These are phyloP conservation scores for Calameuta filiformis DNA, from an alignment of 2,888 invertebrate species.

Conservation along the genomic window DNA sequence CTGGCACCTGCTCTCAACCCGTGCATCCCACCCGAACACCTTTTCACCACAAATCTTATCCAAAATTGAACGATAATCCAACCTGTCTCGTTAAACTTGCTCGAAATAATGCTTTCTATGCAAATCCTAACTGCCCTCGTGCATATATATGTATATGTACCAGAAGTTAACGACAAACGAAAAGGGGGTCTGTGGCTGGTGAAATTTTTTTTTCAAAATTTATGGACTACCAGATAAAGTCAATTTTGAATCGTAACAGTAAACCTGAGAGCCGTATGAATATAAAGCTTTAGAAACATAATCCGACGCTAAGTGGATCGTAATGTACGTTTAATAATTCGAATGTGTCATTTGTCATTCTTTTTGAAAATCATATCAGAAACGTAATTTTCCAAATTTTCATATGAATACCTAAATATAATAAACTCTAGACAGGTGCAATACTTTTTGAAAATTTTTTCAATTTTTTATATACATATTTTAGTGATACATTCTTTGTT, in stretches of 20 bases:
- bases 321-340: neutral
- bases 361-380: neutral
- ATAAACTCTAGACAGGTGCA: too few species aligned
- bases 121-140: neutral
- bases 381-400: neutral
- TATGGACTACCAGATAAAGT: neutral
- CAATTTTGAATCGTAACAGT: neutral
- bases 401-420: neutral
- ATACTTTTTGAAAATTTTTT: too few species aligned
- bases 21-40: constrained; percentile 9
- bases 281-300: neutral
- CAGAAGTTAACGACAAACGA: neutral
- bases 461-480: too few species aligned
- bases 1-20: constrained; percentile 35
- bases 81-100: constrained; percentile 4
- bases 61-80: constrained; percentile 8
- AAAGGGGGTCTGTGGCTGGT: neutral
- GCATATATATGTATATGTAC: neutral
- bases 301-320: neutral
- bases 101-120: constrained; percentile 6
- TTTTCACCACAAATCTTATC: constrained; percentile 5
- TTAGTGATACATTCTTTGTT: too few species aligned
- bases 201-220: neutral
- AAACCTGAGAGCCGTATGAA: neutral
- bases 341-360: neutral